Evolutionary conservation across 1,140 invertebrate species (phyloP), one percentile per base, ranked within the genome.

Genomic region (Anthonomus grandis): DNA sequence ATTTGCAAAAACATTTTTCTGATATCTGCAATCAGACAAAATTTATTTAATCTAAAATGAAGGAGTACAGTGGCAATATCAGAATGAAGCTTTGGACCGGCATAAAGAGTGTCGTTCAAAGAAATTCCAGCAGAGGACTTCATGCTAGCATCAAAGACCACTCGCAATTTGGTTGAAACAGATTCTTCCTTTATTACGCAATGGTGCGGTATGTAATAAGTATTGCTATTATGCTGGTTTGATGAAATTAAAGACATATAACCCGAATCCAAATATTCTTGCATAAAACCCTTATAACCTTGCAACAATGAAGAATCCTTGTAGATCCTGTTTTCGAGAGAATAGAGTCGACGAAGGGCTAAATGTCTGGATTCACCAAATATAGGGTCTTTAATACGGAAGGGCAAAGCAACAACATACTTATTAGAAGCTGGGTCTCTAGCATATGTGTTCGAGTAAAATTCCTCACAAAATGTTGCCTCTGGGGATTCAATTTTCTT

Each of bases 121-220:
- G 66, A 70, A 10, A 62, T 13, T n/a, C 66, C 64, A 13, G 59
- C 54, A 0, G 59, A 54, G 2, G 68, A 65, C 48, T 59, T 70
- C 1, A 63, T 61, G 0, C 69, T 71, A 0, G 65, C 69, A 54
- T 74, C 72, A 49, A 75, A 74, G 0, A 74, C 72, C 1, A 70
- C 64, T 13, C 71, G 62, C 4, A 71, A 37, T 36, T 64, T 64
- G 3, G 70, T 73, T 1, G 67, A 68, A 0, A 42, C 49, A 10
- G 59, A 60, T 3, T 67, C 57, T 17, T 66, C 62, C 8, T 62
- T 60, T 0, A 74, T 42, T 0, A 78, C 71, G 4, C 63, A 63
- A 47, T 76, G 75, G 65, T 78, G 76, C 2, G 76, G 73, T 4
- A 60, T 13, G 25, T 77, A 58, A 62, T 76, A 77, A 63, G 60